Conservation (phyloP, 2,797 vertebrate genomes). For the Trachops cirrhosus region DNA sequence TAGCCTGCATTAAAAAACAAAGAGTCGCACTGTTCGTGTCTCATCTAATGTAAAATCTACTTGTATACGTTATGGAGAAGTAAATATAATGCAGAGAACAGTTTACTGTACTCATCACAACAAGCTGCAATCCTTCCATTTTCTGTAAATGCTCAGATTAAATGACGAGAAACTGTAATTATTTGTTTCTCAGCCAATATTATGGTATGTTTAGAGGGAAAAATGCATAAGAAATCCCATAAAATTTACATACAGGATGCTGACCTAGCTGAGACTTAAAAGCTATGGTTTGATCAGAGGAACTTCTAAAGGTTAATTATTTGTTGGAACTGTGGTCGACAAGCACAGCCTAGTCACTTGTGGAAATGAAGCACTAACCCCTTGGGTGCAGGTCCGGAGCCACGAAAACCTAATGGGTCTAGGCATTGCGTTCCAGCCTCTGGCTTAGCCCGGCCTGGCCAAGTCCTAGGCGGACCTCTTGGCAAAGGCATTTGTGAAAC, state of each 20-base stretch:
- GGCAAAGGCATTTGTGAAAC: background rate
- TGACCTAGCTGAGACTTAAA: slow-evolving; percentile 22
- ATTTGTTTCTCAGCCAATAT: slow-evolving; percentile 36
- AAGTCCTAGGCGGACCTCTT: background rate
- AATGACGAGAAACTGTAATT: background rate
- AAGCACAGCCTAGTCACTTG: background rate
- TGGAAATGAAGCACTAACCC: background rate
- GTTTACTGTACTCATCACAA: background rate
- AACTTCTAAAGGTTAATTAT: background rate
- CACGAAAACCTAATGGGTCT: background rate
- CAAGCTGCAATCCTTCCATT: background rate
- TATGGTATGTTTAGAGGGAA: background rate
- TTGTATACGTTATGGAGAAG: background rate
- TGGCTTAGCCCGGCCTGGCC: background rate
- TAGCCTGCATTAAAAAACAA: background rate
- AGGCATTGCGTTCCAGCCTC: no score
- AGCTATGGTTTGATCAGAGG: background rate
- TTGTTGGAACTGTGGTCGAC: background rate
- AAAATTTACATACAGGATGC: background rate
- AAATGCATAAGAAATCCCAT: background rate
- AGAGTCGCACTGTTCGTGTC: background rate
- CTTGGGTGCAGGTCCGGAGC: background rate
- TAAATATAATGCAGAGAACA: background rate
- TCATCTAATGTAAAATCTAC: slow-evolving; percentile 38
- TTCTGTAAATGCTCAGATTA: background rate